These are phyloP conservation scores for Philopedon plagiatum DNA, from an alignment of 2,888 invertebrate species.

Conservation along the genomic window DNA sequence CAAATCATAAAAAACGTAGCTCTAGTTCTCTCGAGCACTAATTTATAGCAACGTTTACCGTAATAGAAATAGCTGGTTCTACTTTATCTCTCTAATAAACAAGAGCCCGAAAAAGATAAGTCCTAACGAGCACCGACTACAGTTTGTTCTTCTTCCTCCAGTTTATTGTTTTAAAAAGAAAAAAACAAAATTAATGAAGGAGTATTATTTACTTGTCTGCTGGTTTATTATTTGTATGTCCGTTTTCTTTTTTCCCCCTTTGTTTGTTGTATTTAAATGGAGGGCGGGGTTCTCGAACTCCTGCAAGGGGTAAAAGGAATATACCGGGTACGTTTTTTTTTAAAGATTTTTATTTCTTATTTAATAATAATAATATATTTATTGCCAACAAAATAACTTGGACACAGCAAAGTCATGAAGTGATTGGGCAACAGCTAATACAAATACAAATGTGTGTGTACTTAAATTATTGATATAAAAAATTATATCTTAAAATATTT, in stretches of 20 bases:
- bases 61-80: neutral
- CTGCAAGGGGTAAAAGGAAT: too few relatives aligned
- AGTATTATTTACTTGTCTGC: slow-evolving; percentile 20
- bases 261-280: slow-evolving; percentile 18
- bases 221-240: slow-evolving; percentile 9
- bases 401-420: too few relatives aligned
- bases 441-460: too few relatives aligned
- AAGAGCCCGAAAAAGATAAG: slow-evolving; percentile 14
- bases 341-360: too few relatives aligned
- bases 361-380: too few relatives aligned
- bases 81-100: slow-evolving; percentile 18
- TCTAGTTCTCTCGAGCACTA: neutral
- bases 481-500: too few relatives aligned
- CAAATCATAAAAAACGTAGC: neutral
- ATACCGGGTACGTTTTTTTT: too few relatives aligned
- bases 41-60: slow-evolving; percentile 8
- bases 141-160: slow-evolving; percentile 9
- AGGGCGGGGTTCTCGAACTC: neutral
- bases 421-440: too few relatives aligned
- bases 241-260: slow-evolving; percentile 4
- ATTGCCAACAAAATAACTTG: too few relatives aligned
- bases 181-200: slow-evolving; percentile 24
- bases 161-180: slow-evolving; percentile 23
- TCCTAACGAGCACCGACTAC: slow-evolving; percentile 11
- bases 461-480: too few relatives aligned